Evolutionary conservation across 2,113 vertebrate genomes (phyloP), one percentile per base, ranked within the genome.

Genomic region (Blennius ocellaris): DNA sequence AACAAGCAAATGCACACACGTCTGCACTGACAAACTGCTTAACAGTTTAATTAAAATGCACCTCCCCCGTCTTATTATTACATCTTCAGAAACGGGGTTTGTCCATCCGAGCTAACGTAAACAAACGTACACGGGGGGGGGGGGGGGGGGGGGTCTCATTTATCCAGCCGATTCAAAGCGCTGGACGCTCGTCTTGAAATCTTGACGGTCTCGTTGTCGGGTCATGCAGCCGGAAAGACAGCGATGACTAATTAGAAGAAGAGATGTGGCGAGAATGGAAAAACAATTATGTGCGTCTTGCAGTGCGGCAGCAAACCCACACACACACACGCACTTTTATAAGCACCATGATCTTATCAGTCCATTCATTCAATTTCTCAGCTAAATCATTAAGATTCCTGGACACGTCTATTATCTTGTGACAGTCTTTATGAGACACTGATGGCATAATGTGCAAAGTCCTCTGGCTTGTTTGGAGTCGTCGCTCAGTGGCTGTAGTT

Each of bases 231-330:
- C 56, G 75, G 73, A 79, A 71, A 61, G 62, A 57, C 41, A 17
- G 61, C 76, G 64, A 60, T 58, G 76, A 85, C 80, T 87, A 85
- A 91, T 88, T 83, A 84, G 79, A 68, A 40, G 43, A 69, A 76
- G 74, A 60, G 66, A 85, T 67, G 69, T 69, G 52, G 56, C 74
- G 41, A 50, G 8, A 50, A 64, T 12, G 9, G 21, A 75, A 69
- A 69, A 59, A 1, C 21, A 30, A 69, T 48, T 4, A 66, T 49
- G 64, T 11, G 58, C 16, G 73, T 58, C 14, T 9, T 9, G 11
- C 56, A 41, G 53, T 68, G 53, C 14, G 8, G 16, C 58, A 71
- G 60, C 57, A 59, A 47, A 6, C 68, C 51, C 81, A 64, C 73
- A 57, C 51, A 68, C 57, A 59, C 43, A 6, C 68, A 48, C 81